Evolutionary conservation across 2,888 invertebrate species (phyloP).

Genomic region (Cephus spinipes): DNA sequence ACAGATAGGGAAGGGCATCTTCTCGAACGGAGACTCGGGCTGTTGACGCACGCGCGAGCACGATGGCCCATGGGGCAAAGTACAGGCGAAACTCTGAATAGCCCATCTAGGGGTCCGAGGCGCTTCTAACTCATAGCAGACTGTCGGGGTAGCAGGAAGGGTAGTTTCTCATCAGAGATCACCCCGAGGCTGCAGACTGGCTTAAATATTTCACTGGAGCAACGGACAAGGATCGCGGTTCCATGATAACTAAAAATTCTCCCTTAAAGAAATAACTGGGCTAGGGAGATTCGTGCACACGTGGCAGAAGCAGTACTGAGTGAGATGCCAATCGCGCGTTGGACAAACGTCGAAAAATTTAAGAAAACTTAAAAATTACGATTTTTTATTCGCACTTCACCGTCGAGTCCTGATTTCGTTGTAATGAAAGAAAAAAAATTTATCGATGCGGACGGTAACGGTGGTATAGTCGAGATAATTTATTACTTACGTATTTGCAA

Average conservation of each 20-base stretch:
- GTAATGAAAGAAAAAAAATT: too few relatives aligned
- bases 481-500: not conserved
- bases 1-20: constrained; percentile 13
- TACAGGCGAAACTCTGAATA: constrained; percentile 29
- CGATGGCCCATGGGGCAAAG: constrained; percentile 26
- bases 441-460: too few relatives aligned
- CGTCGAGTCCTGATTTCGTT: not conserved
- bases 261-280: not conserved
- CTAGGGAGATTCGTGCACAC: not conserved
- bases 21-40: constrained; percentile 22
- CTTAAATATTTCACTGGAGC: constrained; percentile 55
- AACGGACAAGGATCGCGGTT: constrained; percentile 35
- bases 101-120: constrained; percentile 25
- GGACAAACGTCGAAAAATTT: not conserved
- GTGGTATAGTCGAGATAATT: not conserved
- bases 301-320: not conserved
- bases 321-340: not conserved
- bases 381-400: not conserved
- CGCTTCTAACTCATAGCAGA: constrained; percentile 38
- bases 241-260: not conserved
- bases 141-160: constrained; percentile 37
- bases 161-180: constrained; percentile 54
- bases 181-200: constrained; percentile 50
- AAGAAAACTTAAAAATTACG: not conserved
- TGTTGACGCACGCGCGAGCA: constrained; percentile 22